Percentiles rank a stretch among this genome's conserved stretches.
Evolutionary conservation across 2,888 invertebrate genomes (phyloP).

Genomic region (Homarus gammarus): DNA sequence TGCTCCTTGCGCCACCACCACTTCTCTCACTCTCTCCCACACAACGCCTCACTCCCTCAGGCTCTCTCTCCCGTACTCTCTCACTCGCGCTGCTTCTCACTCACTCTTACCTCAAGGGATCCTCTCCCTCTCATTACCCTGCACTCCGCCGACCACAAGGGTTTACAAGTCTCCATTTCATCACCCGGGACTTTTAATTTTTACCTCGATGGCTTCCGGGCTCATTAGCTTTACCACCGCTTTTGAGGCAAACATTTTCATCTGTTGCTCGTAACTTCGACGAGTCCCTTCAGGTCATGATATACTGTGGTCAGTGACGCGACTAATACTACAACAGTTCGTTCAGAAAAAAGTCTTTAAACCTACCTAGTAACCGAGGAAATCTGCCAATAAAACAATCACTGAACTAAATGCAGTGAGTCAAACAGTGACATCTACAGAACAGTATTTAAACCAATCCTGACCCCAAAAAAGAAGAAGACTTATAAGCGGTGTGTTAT

Average conservation of each 20-base stretch:
- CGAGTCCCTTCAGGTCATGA: neutral
- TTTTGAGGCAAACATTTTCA: neutral
- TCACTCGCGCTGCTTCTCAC: neutral
- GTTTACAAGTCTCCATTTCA: neutral
- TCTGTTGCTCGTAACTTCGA: neutral
- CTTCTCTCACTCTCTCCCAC: constrained; percentile 18
- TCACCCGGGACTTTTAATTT: neutral
- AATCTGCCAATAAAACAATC: neutral
- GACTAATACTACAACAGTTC: too few species aligned
- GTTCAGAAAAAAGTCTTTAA: too few species aligned
- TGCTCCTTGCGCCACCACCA: too few species aligned
- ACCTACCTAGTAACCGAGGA: too few species aligned
- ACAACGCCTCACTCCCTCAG: too few species aligned
- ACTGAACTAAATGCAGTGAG: neutral
- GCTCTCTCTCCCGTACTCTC: too few species aligned
- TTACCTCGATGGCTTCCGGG: neutral
- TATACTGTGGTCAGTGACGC: too few species aligned
- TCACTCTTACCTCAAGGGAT: neutral
- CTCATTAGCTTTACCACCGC: neutral
- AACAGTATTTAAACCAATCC: too few species aligned
- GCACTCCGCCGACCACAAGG: neutral
- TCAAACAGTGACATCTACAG: too few species aligned
- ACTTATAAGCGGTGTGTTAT: too few species aligned
- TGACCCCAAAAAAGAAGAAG: too few species aligned
- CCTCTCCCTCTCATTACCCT: too few species aligned